Percentiles rank a stretch among this genome's conserved stretches.
Conservation (phyloP, 2,888 invertebrate species). For the Lasius platythorax region DNA sequence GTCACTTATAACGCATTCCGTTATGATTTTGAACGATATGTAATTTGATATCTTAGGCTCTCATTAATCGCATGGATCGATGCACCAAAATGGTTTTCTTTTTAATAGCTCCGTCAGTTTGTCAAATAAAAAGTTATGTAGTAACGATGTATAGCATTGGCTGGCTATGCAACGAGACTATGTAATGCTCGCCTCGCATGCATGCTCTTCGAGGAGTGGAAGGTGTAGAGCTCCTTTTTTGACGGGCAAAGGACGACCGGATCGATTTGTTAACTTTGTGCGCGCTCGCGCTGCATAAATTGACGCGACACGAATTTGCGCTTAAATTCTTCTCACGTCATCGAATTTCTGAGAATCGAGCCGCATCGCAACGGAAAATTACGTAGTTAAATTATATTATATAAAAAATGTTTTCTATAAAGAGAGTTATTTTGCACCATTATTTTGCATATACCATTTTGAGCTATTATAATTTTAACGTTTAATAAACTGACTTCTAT, state of each 20-base stretch:
- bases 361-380: not conserved
- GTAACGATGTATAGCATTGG: not conserved
- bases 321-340: constrained; percentile 36
- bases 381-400: not conserved
- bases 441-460: not conserved
- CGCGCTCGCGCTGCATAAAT: constrained; percentile 3
- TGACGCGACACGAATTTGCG: constrained; percentile 8
- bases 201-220: not conserved
- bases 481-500: not conserved
- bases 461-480: constrained; percentile 8
- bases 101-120: constrained; percentile 14
- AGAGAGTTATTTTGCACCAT: no score
- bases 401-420: not conserved
- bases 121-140: constrained; percentile 25
- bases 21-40: not conserved
- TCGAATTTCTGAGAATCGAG: constrained; percentile 27
- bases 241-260: constrained; percentile 36
- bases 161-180: not conserved
- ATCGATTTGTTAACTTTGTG: constrained; percentile 45
- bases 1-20: not conserved
- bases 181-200: not conserved
- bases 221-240: constrained; percentile 20
- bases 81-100: not conserved
- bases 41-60: not conserved
- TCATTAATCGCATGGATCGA: not conserved